Evolutionary conservation across 2,797 vertebrate species (phyloP).

Genomic region (Leuciscus waleckii): DNA sequence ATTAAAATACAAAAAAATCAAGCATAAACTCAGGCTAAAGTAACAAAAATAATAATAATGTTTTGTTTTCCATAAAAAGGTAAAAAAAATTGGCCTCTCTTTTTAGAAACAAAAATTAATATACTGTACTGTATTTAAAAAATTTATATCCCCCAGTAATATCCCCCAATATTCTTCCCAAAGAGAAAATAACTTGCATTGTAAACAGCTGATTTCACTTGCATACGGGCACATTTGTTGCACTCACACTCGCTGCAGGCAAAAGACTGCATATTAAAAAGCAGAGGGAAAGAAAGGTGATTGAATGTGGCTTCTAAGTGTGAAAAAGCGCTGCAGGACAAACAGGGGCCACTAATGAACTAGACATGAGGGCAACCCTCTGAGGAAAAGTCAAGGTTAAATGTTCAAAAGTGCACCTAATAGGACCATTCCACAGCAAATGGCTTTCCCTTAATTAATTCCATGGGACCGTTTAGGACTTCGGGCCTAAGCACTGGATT

Average conservation of each 20-base stretch:
- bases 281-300: neutral
- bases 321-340: constrained; percentile 52
- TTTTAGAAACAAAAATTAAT: neutral
- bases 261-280: constrained; percentile 15
- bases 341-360: constrained; percentile 63
- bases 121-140: neutral
- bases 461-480: constrained; percentile 43
- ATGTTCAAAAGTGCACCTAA: constrained; percentile 65
- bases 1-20: neutral
- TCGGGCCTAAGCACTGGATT: constrained; percentile 51
- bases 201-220: constrained; percentile 10
- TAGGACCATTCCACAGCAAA: constrained; percentile 58
- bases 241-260: neutral
- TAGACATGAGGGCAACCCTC: constrained; percentile 51
- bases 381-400: constrained; percentile 60
- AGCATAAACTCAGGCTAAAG: neutral
- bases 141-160: neutral
- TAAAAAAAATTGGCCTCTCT: neutral
- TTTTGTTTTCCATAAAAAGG: neutral
- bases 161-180: neutral
- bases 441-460: constrained; percentile 61
- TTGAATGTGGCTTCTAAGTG: neutral
- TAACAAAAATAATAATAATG: neutral
- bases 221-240: neutral
- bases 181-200: neutral